Conservation (phyloP, 2,797 vertebrate genomes). For the Acropternis orthonyx region DNA sequence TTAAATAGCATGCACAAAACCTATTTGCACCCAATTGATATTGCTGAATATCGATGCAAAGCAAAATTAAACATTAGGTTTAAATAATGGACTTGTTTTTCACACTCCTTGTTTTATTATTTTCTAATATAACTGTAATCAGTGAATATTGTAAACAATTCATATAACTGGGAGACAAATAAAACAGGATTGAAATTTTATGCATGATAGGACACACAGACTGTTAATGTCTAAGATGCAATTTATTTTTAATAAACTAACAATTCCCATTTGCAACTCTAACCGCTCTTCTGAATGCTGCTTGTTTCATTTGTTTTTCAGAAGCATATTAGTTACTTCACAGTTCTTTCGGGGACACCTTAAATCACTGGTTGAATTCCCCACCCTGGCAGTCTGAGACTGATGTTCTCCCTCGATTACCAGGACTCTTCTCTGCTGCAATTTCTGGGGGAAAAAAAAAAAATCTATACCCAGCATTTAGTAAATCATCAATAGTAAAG, state of each 20-base stretch:
- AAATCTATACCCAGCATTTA: background rate
- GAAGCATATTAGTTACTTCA: background rate
- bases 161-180: conserved; percentile 29
- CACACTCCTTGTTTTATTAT: conserved; percentile 39
- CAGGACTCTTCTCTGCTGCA: background rate
- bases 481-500: background rate
- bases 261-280: conserved; percentile 36
- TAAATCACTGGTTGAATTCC: background rate
- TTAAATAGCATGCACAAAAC: background rate
- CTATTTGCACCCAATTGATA: conserved; percentile 24
- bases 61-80: conserved; percentile 55
- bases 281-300: conserved; percentile 11
- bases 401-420: background rate
- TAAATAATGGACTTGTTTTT: conserved; percentile 61
- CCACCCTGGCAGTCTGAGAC: background rate
- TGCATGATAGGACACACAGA: conserved; percentile 34
- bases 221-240: conserved; percentile 31
- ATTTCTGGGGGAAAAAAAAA: background rate
- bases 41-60: conserved; percentile 31
- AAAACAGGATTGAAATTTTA: conserved; percentile 62
- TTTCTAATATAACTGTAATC: conserved; percentile 57
- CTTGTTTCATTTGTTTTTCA: background rate
- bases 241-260: conserved; percentile 66
- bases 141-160: conserved; percentile 64
- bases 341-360: background rate